These are phyloP conservation scores for Synergus japonicus DNA, from an alignment of 2,888 invertebrate species.

Conservation along the genomic window DNA sequence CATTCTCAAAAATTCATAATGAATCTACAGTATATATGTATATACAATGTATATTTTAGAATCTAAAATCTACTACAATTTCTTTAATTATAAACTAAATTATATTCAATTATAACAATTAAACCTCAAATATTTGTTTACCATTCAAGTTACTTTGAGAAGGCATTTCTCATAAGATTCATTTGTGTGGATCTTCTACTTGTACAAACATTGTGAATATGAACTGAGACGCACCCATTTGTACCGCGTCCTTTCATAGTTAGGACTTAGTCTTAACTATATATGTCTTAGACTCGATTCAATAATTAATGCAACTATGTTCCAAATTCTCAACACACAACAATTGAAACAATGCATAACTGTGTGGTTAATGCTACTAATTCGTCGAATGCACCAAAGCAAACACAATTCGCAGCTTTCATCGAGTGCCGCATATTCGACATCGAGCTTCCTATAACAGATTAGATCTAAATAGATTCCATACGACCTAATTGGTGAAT, in stretches of 20 bases:
- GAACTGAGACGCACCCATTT: slow-evolving; percentile 1
- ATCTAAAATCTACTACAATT: no score
- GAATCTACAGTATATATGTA: no score
- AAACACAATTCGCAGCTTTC: slow-evolving; percentile 58
- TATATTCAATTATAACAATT: neutral
- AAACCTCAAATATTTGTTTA: neutral
- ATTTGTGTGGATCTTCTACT: neutral
- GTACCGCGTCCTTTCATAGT: neutral
- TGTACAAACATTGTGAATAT: neutral
- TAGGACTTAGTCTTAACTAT: neutral
- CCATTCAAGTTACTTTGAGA: neutral
- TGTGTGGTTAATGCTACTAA: slow-evolving; percentile 56
- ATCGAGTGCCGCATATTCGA: slow-evolving; percentile 52
- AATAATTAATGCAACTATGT: slow-evolving; percentile 13
- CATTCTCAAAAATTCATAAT: no score
- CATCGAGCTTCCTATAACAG: slow-evolving; percentile 58
- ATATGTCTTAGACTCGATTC: neutral
- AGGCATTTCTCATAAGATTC: neutral
- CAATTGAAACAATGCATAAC: slow-evolving; percentile 35
- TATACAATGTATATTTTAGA: no score
- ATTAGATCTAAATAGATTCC: slow-evolving; percentile 68
- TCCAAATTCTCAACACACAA: neutral
- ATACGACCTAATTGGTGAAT: slow-evolving; percentile 65
- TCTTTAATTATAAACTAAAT: neutral
- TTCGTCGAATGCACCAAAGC: slow-evolving; percentile 66